Evolutionary conservation across 2,888 invertebrate species (phyloP).

Genomic region (Scaptomyza tumidula): DNA sequence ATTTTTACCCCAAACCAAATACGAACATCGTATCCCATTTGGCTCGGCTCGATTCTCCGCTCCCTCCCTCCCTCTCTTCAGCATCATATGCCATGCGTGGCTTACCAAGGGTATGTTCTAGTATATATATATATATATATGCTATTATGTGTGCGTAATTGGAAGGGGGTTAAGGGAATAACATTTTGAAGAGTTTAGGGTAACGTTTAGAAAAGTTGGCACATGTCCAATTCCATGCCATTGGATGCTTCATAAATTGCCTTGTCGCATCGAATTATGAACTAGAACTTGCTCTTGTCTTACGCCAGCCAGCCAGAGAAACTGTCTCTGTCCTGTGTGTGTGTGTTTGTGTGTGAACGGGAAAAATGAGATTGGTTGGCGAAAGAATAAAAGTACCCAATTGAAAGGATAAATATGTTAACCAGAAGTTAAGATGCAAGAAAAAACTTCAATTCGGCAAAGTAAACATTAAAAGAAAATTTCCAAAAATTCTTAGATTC

Average conservation of each 20-base stretch:
- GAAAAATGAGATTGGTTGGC: slow-evolving; percentile 8
- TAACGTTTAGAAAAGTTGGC: slow-evolving; percentile 55
- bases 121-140: neutral
- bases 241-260: slow-evolving; percentile 58
- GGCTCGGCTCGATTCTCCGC: slow-evolving; percentile 1
- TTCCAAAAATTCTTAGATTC: no score
- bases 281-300: slow-evolving; percentile 38
- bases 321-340: neutral
- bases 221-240: slow-evolving; percentile 50
- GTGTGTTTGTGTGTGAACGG: neutral
- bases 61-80: no score
- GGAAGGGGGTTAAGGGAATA: neutral
- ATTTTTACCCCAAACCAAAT: slow-evolving; percentile 29
- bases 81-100: neutral
- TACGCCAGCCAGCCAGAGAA: slow-evolving; percentile 46
- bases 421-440: neutral
- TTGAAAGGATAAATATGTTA: neutral
- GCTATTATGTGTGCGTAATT: neutral
- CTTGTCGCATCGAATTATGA: slow-evolving; percentile 57
- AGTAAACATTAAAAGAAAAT: neutral
- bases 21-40: neutral
- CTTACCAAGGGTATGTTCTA: slow-evolving; percentile 32
- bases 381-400: neutral
- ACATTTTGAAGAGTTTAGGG: slow-evolving; percentile 23
- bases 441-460: neutral